Conservation (phyloP, 1,140 invertebrate species). For the Eurosta solidaginis region DNA sequence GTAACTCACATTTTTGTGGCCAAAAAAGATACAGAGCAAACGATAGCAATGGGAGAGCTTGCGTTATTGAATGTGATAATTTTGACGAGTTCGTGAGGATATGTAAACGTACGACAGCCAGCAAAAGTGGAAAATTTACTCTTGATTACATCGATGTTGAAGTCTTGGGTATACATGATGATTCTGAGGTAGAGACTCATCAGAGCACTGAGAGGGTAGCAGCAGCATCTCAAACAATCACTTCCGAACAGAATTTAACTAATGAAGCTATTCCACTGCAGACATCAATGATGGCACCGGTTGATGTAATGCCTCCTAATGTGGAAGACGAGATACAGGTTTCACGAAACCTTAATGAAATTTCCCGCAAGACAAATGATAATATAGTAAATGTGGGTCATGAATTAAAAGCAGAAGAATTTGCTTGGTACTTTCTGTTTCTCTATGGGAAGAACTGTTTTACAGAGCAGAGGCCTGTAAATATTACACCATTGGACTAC, state of each 20-base stretch:
- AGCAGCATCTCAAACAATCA: background rate
- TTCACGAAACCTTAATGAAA: conserved; percentile 47
- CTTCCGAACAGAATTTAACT: background rate
- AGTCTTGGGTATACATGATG: background rate
- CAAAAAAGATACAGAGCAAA: background rate
- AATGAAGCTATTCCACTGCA: background rate
- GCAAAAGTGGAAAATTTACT: too few species aligned
- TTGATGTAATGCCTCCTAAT: conserved; percentile 38
- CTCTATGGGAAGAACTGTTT: conserved; percentile 59
- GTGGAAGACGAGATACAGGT: conserved; percentile 52
- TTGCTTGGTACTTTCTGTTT: conserved; percentile 55
- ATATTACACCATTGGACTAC: conserved; percentile 58
- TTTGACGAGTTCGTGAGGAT: background rate
- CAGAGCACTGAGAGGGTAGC: background rate
- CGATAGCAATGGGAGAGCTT: background rate
- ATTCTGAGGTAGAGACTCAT: background rate
- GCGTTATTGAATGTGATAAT: background rate
- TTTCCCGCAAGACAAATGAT: conserved; percentile 48
- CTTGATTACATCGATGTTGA: background rate
- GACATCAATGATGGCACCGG: background rate
- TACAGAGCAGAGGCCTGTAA: conserved; percentile 47
- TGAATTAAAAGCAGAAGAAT: conserved; percentile 58
- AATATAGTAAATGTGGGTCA: conserved; percentile 51
- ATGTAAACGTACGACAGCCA: too few species aligned
- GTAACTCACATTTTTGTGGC: background rate